Conservation (phyloP, 2,113 vertebrate genomes). For the Pseudorhombus dupliciocellatus region DNA sequence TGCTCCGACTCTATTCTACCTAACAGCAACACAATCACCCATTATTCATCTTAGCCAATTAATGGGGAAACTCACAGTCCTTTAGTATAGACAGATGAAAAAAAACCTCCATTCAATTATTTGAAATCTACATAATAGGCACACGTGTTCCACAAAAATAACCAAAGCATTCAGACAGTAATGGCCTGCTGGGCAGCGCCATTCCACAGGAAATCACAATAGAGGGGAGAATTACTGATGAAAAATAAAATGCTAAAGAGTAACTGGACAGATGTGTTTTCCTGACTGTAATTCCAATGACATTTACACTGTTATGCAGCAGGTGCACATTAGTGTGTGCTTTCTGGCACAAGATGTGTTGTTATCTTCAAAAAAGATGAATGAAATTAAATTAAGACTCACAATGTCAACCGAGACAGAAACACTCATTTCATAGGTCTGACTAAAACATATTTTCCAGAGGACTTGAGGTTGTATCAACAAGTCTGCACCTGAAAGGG, state of each 20-base stretch:
- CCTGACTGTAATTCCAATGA: slow-evolving; percentile 74
- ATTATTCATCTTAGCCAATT: slow-evolving; percentile 60
- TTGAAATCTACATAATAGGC: slow-evolving; percentile 71
- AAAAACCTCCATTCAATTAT: slow-evolving; percentile 57
- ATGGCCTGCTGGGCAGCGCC: slow-evolving; percentile 70
- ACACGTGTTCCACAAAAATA: slow-evolving; percentile 42
- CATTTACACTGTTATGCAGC: slow-evolving; percentile 54
- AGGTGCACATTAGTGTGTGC: slow-evolving; percentile 58
- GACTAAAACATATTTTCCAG: not conserved
- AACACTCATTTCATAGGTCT: not conserved
- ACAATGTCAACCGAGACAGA: slow-evolving; percentile 1
- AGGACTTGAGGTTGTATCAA: no score
- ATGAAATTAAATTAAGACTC: not conserved
- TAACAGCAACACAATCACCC: slow-evolving; percentile 60
- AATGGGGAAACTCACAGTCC: slow-evolving; percentile 64
- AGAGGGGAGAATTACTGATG: slow-evolving; percentile 73
- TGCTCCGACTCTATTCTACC: slow-evolving; percentile 37
- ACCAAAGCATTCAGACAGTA: slow-evolving; percentile 57
- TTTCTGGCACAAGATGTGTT: slow-evolving; percentile 34
- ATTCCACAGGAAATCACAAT: slow-evolving; percentile 73
- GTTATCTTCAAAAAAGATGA: slow-evolving; percentile 3
- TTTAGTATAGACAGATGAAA: slow-evolving; percentile 68
- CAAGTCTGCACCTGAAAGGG: no score
- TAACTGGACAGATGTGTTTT: slow-evolving; percentile 73
- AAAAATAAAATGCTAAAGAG: slow-evolving; percentile 47